Evolutionary conservation across 2,888 invertebrate genomes (phyloP).

Genomic region (Melipona bicolor): DNA sequence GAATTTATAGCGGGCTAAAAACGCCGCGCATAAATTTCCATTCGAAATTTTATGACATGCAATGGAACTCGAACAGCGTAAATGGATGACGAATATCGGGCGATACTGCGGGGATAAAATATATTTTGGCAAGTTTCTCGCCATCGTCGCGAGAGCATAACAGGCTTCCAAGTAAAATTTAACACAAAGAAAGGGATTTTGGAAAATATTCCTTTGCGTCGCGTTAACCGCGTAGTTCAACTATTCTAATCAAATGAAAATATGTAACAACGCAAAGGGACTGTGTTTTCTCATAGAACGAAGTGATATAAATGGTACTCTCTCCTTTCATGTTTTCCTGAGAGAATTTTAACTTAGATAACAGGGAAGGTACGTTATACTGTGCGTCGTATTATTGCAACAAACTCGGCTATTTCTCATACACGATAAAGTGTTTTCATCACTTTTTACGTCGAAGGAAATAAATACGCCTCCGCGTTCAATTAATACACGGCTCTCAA

Average conservation of each 20-base stretch:
- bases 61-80: not conserved
- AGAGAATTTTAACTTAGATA: not conserved
- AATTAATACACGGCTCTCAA: not conserved
- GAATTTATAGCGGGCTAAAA: not conserved
- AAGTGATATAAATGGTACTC: not conserved
- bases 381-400: not conserved
- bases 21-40: not conserved
- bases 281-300: not conserved
- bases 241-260: not conserved
- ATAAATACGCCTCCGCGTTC: not conserved
- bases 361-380: not conserved
- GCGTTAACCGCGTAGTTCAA: not conserved
- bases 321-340: not conserved
- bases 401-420: not conserved
- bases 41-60: not conserved
- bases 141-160: not conserved
- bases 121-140: not conserved
- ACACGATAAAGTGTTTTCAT: not conserved
- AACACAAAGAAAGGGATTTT: not conserved
- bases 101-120: not conserved
- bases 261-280: not conserved
- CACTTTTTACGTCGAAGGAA: not conserved
- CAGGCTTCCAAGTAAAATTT: not conserved
- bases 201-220: not conserved
- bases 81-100: constrained; percentile 3